Conservation (phyloP, 2,888 invertebrate species). For the Lasioglossum villosulum region DNA sequence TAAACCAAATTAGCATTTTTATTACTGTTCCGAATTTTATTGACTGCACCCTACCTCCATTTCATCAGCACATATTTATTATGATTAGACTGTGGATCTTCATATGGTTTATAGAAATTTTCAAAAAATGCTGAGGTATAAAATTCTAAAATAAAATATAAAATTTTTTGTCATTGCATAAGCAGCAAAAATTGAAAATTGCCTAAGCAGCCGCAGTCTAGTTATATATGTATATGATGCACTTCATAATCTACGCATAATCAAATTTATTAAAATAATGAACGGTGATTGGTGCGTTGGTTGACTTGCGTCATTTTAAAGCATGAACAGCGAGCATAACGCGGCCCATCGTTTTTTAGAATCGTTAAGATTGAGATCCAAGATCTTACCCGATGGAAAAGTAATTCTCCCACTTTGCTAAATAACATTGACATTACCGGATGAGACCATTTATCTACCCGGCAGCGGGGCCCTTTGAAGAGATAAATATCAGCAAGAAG, state of each 20-base stretch:
- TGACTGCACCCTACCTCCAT: neutral
- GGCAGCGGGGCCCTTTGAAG: neutral
- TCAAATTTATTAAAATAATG: neutral
- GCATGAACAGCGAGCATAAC: neutral
- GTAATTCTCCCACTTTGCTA: neutral
- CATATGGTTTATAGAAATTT: too few relatives aligned
- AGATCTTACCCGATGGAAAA: neutral
- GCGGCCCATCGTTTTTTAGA: neutral
- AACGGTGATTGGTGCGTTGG: neutral
- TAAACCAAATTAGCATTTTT: neutral
- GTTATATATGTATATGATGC: neutral
- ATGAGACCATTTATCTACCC: neutral
- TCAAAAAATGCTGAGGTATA: too few relatives aligned
- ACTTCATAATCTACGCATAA: neutral
- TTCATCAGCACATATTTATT: neutral
- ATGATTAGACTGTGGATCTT: too few relatives aligned
- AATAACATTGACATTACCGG: neutral
- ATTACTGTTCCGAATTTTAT: neutral
- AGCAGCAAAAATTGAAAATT: too few relatives aligned
- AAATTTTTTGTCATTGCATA: too few relatives aligned
- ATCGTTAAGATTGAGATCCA: neutral
- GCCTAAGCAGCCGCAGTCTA: too few relatives aligned
- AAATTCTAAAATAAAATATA: too few relatives aligned
- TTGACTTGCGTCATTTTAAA: neutral
- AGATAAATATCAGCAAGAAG: neutral